Evolutionary conservation across 2,797 vertebrate species (phyloP).

Genomic region (Onychomys arenicola): DNA sequence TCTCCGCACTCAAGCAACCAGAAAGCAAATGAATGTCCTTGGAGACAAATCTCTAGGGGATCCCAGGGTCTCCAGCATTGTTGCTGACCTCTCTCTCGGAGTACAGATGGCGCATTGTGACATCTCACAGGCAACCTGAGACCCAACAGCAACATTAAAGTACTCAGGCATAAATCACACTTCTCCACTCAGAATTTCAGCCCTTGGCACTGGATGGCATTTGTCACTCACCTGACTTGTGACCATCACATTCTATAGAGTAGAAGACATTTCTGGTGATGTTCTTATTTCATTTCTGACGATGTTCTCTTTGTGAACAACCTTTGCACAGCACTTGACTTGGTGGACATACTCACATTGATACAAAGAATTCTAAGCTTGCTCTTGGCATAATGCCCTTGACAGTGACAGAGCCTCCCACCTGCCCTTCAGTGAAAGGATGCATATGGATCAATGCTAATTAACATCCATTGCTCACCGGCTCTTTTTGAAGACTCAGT

Average conservation of each 20-base stretch:
- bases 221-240: conserved; percentile 68
- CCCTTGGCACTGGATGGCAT: conserved; percentile 36
- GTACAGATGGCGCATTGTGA: conserved; percentile 75
- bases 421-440: conserved; percentile 84
- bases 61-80: conserved; percentile 73
- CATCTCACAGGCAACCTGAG: conserved; percentile 62
- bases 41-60: conserved; percentile 60
- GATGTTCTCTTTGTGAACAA: conserved; percentile 42
- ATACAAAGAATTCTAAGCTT: conserved; percentile 83
- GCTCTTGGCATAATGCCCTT: conserved; percentile 84
- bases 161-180: conserved; percentile 62
- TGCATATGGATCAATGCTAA: conserved; percentile 83
- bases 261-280: conserved; percentile 55
- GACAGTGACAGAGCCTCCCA: conserved; percentile 83
- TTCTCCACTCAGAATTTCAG: conserved; percentile 39
- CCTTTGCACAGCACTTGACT: conserved; percentile 37
- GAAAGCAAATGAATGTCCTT: conserved; percentile 82
- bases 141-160: conserved; percentile 59
- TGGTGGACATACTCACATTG: conserved; percentile 76
- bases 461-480: conserved; percentile 85
- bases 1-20: conserved; percentile 64
- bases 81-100: conserved; percentile 79
- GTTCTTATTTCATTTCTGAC: neutral
- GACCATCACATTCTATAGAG: neutral
- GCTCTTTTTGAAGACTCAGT: neutral